phyloP scores from a whole-genome alignment of 2,113 vertebrate genomes.

The Callorhinus ursinus region DNA sequence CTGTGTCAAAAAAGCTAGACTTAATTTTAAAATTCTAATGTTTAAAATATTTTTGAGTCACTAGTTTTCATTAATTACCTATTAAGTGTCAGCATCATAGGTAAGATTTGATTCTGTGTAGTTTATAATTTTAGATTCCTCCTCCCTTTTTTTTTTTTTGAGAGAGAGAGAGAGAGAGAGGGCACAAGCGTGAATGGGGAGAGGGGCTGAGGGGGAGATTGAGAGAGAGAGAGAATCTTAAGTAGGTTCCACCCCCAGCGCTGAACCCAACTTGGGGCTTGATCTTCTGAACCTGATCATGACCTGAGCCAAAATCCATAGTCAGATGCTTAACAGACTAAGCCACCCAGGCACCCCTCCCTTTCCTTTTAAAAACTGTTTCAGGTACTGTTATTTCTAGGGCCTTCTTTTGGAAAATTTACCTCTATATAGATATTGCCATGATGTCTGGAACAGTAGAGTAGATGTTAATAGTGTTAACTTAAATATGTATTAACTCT shows the following conservation, averaged over 20 bases:
- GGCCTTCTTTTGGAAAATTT: neutral
- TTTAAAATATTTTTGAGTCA: slow-evolving; percentile 20
- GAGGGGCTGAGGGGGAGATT: neutral
- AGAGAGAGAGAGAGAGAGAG: neutral
- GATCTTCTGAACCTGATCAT: neutral
- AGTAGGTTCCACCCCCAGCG: neutral
- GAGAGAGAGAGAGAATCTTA: neutral
- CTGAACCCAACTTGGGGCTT: neutral
- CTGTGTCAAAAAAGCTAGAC: neutral
- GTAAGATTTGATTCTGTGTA: neutral
- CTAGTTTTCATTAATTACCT: slow-evolving; percentile 35
- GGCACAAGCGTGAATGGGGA: neutral
- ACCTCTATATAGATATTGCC: neutral
- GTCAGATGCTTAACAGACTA: neutral
- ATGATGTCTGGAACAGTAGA: neutral
- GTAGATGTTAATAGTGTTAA: neutral
- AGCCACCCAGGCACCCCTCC: neutral
- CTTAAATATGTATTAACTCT: neutral
- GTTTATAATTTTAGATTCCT: neutral
- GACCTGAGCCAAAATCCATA: neutral
- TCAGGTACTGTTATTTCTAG: neutral
- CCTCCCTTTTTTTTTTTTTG: neutral
- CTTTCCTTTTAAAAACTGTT: neutral
- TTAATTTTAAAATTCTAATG: neutral
- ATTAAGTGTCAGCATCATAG: neutral